phyloP scores from a whole-genome alignment of 2,113 vertebrate species.

The Danio rerio region DNA sequence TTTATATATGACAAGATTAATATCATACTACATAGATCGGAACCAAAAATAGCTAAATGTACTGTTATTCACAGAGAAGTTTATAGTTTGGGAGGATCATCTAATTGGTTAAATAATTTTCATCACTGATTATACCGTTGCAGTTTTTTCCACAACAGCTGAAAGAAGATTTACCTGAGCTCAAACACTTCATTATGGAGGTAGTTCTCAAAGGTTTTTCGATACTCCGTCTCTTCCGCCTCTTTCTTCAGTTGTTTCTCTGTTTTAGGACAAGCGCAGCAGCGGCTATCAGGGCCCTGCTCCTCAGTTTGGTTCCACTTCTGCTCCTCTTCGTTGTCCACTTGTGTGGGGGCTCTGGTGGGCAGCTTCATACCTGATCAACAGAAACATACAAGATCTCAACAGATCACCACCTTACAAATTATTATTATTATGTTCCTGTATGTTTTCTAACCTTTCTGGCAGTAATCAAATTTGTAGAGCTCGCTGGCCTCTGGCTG shows the following conservation, averaged over 20 bases:
- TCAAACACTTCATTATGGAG: constrained; percentile 96
- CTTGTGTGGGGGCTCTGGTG: constrained; percentile 85
- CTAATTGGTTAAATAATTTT: background rate
- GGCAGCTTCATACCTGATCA: constrained; percentile 89
- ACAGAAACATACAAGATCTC: constrained; percentile 30
- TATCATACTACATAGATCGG: background rate
- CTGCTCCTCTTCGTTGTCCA: constrained; percentile 82
- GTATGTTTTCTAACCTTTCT: constrained; percentile 81
- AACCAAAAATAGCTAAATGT: background rate
- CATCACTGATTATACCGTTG: background rate
- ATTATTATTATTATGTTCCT: background rate
- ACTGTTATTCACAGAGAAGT: background rate
- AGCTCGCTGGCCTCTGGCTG: constrained; percentile 91
- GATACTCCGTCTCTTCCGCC: constrained; percentile 88
- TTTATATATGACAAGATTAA: no score
- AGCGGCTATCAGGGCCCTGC: constrained; percentile 75
- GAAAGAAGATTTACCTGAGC: constrained; percentile 79
- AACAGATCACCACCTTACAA: background rate
- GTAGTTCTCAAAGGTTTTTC: constrained; percentile 95
- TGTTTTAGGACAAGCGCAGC: constrained; percentile 93
- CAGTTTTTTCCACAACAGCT: background rate
- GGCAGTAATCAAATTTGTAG: constrained; percentile 93
- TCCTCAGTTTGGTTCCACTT: constrained; percentile 87
- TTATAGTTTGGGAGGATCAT: background rate
- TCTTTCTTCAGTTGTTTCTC: constrained; percentile 93